Percentiles rank a stretch among this genome's conserved stretches.
phyloP scores from a whole-genome alignment of 2,797 vertebrate species.

The Poecile montanus region DNA sequence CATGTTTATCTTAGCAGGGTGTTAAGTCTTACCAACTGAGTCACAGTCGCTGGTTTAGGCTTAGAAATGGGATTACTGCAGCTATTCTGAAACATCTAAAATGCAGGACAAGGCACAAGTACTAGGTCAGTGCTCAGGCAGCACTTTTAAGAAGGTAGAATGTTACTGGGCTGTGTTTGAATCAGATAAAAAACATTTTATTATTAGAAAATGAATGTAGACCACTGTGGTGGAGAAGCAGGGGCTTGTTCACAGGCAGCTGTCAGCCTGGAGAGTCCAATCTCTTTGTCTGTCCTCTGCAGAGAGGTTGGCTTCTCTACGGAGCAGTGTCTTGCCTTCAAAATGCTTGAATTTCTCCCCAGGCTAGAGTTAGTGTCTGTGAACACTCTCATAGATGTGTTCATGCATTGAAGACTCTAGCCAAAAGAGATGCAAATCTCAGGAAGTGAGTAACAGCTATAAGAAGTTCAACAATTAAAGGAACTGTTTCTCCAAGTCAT shows the following conservation, averaged over 20 bases:
- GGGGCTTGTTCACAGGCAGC: neutral
- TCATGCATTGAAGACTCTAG: neutral
- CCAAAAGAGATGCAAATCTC: neutral
- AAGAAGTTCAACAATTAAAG: neutral
- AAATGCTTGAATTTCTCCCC: neutral
- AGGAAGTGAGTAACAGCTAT: neutral
- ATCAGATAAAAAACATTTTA: neutral
- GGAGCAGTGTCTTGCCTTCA: neutral
- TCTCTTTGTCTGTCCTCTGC: neutral
- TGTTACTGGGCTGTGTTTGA: neutral
- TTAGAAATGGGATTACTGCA: neutral
- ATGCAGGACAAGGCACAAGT: neutral
- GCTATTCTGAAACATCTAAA: neutral
- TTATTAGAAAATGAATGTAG: neutral
- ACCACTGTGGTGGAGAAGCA: neutral
- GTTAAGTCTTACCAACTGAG: neutral
- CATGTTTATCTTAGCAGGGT: slow-evolving; percentile 45
- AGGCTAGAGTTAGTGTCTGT: neutral
- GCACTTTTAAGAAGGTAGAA: neutral
- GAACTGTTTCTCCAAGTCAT: neutral
- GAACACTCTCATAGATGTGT: neutral
- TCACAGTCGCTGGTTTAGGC: neutral
- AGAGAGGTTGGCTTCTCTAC: neutral
- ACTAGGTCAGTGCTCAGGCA: neutral
- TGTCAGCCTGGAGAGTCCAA: neutral